Base-by-base conservation (phyloP, 1,140 invertebrate species). In the Macrocentrus cingulum region DNA sequence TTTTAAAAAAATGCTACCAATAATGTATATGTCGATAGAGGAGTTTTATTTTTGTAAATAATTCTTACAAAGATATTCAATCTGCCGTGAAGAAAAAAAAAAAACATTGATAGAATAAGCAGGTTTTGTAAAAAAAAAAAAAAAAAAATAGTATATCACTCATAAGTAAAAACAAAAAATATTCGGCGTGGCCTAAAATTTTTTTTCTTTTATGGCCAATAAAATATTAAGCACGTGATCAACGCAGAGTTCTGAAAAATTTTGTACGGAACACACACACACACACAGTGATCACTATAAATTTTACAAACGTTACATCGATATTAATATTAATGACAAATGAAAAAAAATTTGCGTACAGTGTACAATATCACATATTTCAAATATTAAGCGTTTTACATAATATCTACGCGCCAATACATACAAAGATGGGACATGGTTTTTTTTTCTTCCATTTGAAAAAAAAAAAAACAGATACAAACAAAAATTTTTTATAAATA, bases 321-420 rank as follows among this genome's bases (percentile, higher is more conserved):
- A 71, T 67, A 61, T 69, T 66, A 62, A 59, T 64, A 49, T 65
- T 62, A 60, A 68, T 51, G 34, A 49, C 62, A 60, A 59, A 58
- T 73, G 68, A 8, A 50, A 50, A 29, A 36, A n/a, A n/a, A n/a
- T n/a, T 36, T 34, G n/a, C 25, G 4, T 34, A 34, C 8, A 34
- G 16, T 19, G 25, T 77, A 76, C 59, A 69, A 74, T 73, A 72
- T 56, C 56, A 72, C 58, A 54, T 71, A 66, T 64, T 66, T 70
- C 69, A 52, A 66, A 66, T 70, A 71, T 64, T 66, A 66, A 64
- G 56, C 63, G 61, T 68, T 66, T 67, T 67, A 68, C 55, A 66
- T 72, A 8, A 46, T 46, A 46, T 67, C 67, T 59, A 62, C 61
- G n/a, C n/a, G 67, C 51, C 63, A 65, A 62, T 34, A 45, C 19